phyloP scores from a whole-genome alignment of 2,797 vertebrate genomes.

The Anomalospiza imberbis region DNA sequence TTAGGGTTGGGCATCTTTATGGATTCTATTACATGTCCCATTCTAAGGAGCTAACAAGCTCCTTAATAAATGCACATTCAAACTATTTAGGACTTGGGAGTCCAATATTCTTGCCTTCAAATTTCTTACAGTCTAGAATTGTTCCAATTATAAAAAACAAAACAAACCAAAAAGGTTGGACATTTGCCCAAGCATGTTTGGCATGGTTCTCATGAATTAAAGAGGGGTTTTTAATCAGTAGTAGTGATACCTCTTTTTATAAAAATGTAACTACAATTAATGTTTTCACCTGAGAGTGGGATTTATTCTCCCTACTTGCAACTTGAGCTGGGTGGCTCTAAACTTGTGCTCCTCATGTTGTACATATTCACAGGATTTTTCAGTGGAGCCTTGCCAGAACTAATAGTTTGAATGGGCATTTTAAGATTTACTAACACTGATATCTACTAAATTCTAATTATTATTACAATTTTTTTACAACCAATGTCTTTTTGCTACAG shows the following conservation, averaged over 20 bases:
- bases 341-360: not conserved
- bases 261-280: not conserved
- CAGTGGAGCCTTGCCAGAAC: not conserved
- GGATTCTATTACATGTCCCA: not conserved
- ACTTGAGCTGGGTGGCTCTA: not conserved
- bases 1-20: not conserved
- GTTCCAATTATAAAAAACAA: not conserved
- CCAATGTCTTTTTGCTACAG: not conserved
- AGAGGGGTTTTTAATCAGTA: not conserved
- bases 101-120: not conserved
- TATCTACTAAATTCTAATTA: not conserved
- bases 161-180: fast-evolving
- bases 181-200: not conserved
- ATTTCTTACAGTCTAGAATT: not conserved
- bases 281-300: not conserved
- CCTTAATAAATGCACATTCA: not conserved
- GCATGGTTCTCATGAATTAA: not conserved
- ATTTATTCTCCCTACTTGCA: not conserved
- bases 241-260: not conserved
- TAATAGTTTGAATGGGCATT: not conserved
- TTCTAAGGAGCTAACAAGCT: not conserved
- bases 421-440: not conserved
- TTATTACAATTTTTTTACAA: not conserved
- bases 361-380: not conserved
- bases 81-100: not conserved